These are phyloP conservation scores for Myrmophylax atrothorax DNA, from an alignment of 2,113 vertebrate species.

Conservation along the genomic window DNA sequence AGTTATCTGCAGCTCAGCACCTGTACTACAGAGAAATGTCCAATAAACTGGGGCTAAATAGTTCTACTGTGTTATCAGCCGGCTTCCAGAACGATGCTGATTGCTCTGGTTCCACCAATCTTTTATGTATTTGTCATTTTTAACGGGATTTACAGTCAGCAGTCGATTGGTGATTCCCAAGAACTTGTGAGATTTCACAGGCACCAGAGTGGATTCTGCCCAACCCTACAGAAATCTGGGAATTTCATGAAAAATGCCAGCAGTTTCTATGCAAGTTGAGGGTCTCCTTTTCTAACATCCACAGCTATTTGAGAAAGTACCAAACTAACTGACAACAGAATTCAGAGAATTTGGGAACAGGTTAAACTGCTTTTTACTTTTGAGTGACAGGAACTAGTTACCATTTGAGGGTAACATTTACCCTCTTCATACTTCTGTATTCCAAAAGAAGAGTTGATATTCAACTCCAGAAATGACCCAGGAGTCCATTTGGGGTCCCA, in stretches of 20 bases:
- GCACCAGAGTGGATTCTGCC: background rate
- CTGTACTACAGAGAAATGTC: conserved; percentile 53
- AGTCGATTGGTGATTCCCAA: background rate
- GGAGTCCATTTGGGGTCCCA: background rate
- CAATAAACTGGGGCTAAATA: conserved; percentile 49
- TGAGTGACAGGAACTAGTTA: background rate
- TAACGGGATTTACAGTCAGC: background rate
- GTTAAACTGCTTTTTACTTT: background rate
- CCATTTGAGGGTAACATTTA: background rate
- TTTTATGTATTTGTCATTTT: conserved; percentile 22
- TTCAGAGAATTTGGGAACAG: background rate
- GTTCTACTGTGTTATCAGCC: conserved; percentile 32
- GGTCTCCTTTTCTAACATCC: background rate
- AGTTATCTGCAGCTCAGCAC: conserved; percentile 29
- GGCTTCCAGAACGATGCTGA: conserved; percentile 33
- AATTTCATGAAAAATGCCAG: background rate
- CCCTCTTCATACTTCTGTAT: background rate
- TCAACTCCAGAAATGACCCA: background rate
- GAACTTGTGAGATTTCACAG: background rate
- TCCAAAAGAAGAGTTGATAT: background rate
- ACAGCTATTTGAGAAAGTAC: background rate
- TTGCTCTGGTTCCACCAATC: conserved; percentile 4
- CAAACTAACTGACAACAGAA: background rate
- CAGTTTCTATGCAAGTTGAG: background rate
- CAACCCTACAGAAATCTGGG: background rate